Evolutionary conservation across 2,797 vertebrate species (phyloP).

Genomic region (Peromyscus eremicus): DNA sequence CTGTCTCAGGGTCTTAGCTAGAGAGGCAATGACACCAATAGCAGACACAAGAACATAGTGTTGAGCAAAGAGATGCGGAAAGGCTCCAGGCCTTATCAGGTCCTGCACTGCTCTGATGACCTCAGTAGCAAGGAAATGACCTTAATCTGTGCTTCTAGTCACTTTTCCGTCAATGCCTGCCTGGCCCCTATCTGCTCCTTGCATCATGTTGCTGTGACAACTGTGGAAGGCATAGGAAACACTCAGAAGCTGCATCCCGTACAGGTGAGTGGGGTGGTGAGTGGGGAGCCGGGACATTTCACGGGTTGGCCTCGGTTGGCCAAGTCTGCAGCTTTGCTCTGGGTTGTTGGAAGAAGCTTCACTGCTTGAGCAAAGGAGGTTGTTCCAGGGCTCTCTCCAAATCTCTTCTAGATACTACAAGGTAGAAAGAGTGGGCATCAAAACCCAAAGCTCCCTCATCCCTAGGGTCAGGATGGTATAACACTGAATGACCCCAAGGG

Average conservation of each 20-base stretch:
- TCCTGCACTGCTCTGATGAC: background rate
- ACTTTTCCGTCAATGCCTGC: conserved; percentile 94
- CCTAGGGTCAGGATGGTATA: background rate
- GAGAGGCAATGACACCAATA: background rate
- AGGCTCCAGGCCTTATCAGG: too few relatives aligned
- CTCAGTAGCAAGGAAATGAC: conserved; percentile 39
- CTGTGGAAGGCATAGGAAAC: conserved; percentile 93
- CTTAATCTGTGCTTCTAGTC: conserved; percentile 89
- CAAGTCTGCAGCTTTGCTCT: background rate
- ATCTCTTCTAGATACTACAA: background rate
- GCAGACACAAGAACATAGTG: background rate
- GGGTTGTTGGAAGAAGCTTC: background rate
- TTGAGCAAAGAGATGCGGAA: background rate
- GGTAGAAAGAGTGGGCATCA: background rate
- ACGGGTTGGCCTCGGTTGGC: too few relatives aligned
- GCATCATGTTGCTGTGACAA: conserved; percentile 93
- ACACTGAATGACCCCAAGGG: background rate
- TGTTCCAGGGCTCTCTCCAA: rapidly evolving
- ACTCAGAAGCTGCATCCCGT: conserved; percentile 92
- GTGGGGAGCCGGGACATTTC: background rate
- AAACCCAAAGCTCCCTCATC: background rate
- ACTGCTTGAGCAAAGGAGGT: background rate
- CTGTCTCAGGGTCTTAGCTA: background rate
- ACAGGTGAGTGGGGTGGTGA: conserved; percentile 86
- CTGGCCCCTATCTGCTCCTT: conserved; percentile 95